Evolutionary conservation across 2,888 invertebrate genomes (phyloP), one percentile per base, ranked within the genome.

Genomic region (Thysanoteuthis rhombus): DNA sequence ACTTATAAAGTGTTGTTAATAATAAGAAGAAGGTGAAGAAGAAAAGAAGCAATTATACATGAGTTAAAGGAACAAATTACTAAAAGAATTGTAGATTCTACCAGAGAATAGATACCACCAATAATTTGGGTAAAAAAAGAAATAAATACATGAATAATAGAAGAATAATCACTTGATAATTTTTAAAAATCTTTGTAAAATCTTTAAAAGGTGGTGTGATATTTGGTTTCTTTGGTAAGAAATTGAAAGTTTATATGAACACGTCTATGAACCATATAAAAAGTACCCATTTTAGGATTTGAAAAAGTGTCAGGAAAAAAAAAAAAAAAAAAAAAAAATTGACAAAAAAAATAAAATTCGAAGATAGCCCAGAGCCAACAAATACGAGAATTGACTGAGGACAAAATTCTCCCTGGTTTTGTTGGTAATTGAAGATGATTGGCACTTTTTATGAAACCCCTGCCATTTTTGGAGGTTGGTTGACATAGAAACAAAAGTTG

Each of bases 381-480:
- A 75, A 16, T n/a, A 1, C n/a, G n/a, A 75, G 75, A 75, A 75
- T 75, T n/a, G 75, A 75, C n/a, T n/a, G 75, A n/a, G n/a, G n/a
- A n/a, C n/a, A 75, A n/a, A 75, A 75, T 75, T 75, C 75, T 75
- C 52, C 22, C n/a, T 75, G 75, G 75, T n/a, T 75, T 75, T 75
- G 75, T 75, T 75, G 75, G 75, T 16, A n/a, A 36, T n/a, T 19
- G 19, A 75, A 75, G 75, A 75, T 75, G 75, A 75, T 75, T 75
- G 75, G 75, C 75, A 75, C 75, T 75, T 75, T 75, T 75, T n/a
- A n/a, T 75, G n/a, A 75, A 75, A 75, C 75, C 75, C 75, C 75
- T 75, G 75, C 75, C 75, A 75, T 75, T 75, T 10, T 75, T 75
- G 75, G 75, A 75, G 75, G 75, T 19, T 75, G 75, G 75, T 75